Conservation (phyloP, 2,888 invertebrate species). For the Hypolimnas misippus region DNA sequence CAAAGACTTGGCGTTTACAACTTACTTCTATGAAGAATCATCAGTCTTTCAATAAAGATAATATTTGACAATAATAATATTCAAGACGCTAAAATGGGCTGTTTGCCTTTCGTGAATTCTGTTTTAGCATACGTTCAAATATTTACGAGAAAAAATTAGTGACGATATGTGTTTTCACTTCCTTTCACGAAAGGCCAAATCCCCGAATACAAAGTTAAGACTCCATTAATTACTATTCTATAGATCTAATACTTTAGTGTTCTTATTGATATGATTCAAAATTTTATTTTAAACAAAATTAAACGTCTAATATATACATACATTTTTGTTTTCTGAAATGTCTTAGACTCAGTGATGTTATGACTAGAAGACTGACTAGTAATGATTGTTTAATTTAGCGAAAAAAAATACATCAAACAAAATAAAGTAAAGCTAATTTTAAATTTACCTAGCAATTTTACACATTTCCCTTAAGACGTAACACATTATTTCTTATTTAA, state of each 20-base stretch:
- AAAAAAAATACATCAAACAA: neutral
- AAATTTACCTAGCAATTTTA: no score
- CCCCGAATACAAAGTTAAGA: conserved; percentile 21
- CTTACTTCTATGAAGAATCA: conserved; percentile 53
- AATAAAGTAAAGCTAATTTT: no score
- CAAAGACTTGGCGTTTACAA: conserved; percentile 42
- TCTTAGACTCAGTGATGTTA: no score
- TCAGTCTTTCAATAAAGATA: conserved; percentile 73
- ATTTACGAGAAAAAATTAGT: neutral
- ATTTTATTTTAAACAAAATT: conserved; percentile 21
- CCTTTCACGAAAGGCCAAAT: conserved; percentile 15
- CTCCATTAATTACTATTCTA: conserved; percentile 32
- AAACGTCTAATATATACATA: neutral
- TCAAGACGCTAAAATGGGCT: conserved; percentile 25
- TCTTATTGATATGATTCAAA: conserved; percentile 36
- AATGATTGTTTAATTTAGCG: no score
- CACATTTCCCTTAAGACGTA: no score
- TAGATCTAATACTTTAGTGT: conserved; percentile 30
- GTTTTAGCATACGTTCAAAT: conserved; percentile 8
- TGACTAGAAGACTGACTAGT: no score
- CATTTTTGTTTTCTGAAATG: neutral
- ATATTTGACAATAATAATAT: conserved; percentile 35
- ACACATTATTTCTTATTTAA: no score
- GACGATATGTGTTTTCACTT: neutral
- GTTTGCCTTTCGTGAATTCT: conserved; percentile 19